A percentile compares a stretch with the other conserved stretches of the same genome.
These are phyloP conservation scores for Hartigia nigra DNA, from an alignment of 2,888 invertebrate species.

Conservation along the genomic window DNA sequence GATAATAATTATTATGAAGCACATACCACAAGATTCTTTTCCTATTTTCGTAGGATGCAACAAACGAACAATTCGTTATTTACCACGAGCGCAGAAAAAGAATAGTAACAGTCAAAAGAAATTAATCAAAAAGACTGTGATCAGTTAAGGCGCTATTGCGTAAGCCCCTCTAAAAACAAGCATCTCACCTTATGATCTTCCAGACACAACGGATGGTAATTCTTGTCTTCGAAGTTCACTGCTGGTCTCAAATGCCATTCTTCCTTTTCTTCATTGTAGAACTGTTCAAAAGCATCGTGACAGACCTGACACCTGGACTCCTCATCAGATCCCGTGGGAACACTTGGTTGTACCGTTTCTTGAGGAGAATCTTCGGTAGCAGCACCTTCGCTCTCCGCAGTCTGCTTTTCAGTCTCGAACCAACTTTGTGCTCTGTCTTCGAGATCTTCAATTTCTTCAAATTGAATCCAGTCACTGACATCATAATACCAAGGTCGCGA, in stretches of 20 bases:
- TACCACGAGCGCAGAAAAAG: not conserved
- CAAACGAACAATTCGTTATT: conserved; percentile 32
- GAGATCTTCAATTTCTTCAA: conserved; percentile 91
- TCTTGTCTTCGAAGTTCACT: conserved; percentile 77
- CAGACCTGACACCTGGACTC: conserved; percentile 87
- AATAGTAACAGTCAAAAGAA: not conserved
- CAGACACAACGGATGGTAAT: conserved; percentile 91
- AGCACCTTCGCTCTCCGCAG: conserved; percentile 69
- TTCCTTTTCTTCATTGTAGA: conserved; percentile 96
- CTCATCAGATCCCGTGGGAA: conserved; percentile 77
- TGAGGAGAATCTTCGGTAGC: conserved; percentile 71
- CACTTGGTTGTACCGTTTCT: conserved; percentile 75
- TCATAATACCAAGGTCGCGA: conserved; percentile 92
- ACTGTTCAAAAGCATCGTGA: conserved; percentile 92
- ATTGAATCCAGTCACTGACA: conserved; percentile 91
- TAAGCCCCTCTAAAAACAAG: not conserved
- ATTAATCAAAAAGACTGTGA: not conserved
- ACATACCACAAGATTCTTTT: conserved; percentile 58
- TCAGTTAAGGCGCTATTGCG: not conserved
- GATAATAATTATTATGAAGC: conserved; percentile 26
- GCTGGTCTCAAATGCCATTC: conserved; percentile 96
- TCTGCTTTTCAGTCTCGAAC: conserved; percentile 80
- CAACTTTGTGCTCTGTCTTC: conserved; percentile 92
- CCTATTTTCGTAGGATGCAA: conserved; percentile 55
- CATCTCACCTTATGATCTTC: conserved; percentile 83